Evolutionary conservation across 2,888 invertebrate genomes (phyloP).

Genomic region (Biston stratarius): DNA sequence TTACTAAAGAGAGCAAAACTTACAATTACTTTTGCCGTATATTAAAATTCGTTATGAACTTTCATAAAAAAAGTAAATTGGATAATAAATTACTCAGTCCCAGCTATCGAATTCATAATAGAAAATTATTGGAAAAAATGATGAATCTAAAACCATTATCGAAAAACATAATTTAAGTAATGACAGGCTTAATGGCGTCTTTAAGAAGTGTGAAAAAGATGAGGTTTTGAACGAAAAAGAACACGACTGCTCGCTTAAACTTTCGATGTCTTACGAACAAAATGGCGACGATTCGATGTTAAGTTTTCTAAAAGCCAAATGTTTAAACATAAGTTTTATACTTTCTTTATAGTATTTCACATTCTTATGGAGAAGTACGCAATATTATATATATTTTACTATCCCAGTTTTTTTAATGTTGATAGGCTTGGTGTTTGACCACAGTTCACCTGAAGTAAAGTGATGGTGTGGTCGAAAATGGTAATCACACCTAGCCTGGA

Average conservation of each 20-base stretch:
- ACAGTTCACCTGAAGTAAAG: no score
- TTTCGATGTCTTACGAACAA: background rate
- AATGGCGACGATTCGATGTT: background rate
- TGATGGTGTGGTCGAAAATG: no score
- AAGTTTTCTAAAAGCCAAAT: background rate
- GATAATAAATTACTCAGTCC: constrained; percentile 43
- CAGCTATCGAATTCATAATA: constrained; percentile 36
- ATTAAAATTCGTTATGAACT: constrained; percentile 27
- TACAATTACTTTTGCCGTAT: background rate
- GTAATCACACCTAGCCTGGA: no score
- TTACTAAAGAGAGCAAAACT: constrained; percentile 6
- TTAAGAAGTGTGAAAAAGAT: constrained; percentile 19
- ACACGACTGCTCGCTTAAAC: constrained; percentile 10
- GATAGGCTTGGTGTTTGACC: no score
- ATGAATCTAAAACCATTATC: constrained; percentile 44
- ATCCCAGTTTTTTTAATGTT: no score
- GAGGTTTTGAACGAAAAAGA: constrained; percentile 12
- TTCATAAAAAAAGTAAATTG: constrained; percentile 38
- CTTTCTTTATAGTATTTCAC: no score
- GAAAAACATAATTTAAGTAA: constrained; percentile 41
- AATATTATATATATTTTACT: no score
- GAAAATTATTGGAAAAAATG: constrained; percentile 43
- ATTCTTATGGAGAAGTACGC: no score
- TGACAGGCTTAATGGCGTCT: constrained; percentile 33
- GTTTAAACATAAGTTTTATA: no score